Evolutionary conservation across 2,113 vertebrate genomes (phyloP).

Genomic region (Macheiramphus alcinus): DNA sequence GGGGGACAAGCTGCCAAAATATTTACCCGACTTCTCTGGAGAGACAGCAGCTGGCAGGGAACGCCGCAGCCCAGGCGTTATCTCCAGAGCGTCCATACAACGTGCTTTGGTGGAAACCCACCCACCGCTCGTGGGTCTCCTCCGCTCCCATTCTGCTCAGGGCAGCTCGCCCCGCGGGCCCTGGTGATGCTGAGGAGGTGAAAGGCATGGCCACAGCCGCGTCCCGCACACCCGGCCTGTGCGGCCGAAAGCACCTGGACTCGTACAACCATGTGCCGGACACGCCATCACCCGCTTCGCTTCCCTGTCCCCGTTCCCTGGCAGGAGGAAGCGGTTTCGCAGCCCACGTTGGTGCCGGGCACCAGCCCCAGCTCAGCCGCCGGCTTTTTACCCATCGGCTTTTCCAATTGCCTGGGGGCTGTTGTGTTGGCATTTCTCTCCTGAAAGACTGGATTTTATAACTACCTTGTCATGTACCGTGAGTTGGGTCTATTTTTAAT

Average conservation of each 20-base stretch:
- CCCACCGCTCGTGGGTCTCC: rapidly evolving
- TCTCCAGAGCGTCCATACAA: not conserved
- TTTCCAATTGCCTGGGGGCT: not conserved
- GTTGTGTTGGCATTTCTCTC: not conserved
- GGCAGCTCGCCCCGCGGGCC: rapidly evolving
- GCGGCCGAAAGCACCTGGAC: not conserved
- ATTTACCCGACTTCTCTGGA: not conserved
- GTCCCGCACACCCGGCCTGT: rapidly evolving
- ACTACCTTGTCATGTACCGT: not conserved
- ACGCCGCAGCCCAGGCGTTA: not conserved
- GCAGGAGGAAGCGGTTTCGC: not conserved
- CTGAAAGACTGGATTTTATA: not conserved
- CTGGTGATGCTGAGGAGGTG: not conserved
- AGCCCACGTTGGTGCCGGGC: not conserved
- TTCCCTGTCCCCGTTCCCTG: not conserved
- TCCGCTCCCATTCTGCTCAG: not conserved
- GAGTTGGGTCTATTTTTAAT: not conserved
- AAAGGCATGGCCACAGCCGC: rapidly evolving
- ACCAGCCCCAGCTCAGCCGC: not conserved
- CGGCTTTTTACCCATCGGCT: not conserved
- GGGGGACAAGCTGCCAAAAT: not conserved
- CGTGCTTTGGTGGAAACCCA: not conserved
- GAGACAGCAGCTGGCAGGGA: not conserved
- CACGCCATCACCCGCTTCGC: rapidly evolving
- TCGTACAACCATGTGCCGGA: not conserved